Percentiles rank a stretch among this genome's conserved stretches.
Conservation (phyloP, 1,140 invertebrate species). For the Caenorhabditis elegans region DNA sequence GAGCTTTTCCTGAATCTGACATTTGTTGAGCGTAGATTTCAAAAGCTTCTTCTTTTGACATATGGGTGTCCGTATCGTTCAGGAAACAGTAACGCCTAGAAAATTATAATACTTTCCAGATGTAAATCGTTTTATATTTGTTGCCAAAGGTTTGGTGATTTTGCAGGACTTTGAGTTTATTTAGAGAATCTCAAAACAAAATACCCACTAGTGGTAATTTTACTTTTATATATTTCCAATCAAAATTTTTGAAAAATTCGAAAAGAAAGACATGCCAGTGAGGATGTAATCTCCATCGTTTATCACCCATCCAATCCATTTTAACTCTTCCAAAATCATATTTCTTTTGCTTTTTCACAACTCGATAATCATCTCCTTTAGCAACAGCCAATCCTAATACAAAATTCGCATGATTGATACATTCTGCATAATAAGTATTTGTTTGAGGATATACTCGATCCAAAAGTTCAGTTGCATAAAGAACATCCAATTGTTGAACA, state of each 20-base stretch:
- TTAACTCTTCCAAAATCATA: constrained; percentile 53
- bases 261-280: constrained; percentile 55
- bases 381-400: constrained; percentile 61
- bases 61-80: constrained; percentile 61
- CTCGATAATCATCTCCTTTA: constrained; percentile 56
- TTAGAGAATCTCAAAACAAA: not conserved
- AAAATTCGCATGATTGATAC: constrained; percentile 60
- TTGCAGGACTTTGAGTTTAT: too few relatives aligned
- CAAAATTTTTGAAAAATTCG: too few relatives aligned
- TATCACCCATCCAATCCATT: constrained; percentile 56
- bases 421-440: constrained; percentile 62
- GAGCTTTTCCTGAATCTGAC: constrained; percentile 52
- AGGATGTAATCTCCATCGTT: constrained; percentile 63
- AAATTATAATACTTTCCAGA: too few relatives aligned
- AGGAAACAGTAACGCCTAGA: constrained; percentile 65
- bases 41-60: constrained; percentile 61
- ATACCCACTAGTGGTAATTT: too few relatives aligned
- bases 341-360: constrained; percentile 43
- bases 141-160: too few relatives aligned
- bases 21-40: constrained; percentile 60
- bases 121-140: too few relatives aligned
- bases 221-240: too few relatives aligned
- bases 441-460: constrained; percentile 62
- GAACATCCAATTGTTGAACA: constrained; percentile 48
- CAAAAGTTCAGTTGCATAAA: constrained; percentile 57